Conservation (phyloP, 2,888 invertebrate species). For the Tinea pellionella region DNA sequence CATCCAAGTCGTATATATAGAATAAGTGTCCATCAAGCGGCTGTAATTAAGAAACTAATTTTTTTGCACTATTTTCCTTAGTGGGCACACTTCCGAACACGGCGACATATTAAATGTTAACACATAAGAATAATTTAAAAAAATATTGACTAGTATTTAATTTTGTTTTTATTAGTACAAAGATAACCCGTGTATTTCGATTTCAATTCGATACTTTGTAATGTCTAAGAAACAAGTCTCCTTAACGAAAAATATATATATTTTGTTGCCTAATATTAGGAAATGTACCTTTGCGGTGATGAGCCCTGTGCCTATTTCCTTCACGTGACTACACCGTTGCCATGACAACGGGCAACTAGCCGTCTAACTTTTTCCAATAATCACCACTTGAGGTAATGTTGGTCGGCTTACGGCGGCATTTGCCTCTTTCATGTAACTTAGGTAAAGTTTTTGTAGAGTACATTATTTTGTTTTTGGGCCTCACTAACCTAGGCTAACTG, state of each 20-base stretch:
- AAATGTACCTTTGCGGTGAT: not conserved
- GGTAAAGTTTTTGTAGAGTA: no score
- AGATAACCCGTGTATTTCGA: no score
- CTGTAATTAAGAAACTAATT: conserved; percentile 1
- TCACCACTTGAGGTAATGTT: not conserved
- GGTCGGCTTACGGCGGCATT: not conserved
- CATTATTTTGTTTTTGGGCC: no score
- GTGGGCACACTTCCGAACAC: not conserved
- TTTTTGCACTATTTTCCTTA: not conserved
- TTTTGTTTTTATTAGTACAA: not conserved
- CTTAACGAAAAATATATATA: no score
- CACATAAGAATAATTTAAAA: no score
- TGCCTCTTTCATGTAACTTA: not conserved
- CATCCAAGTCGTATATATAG: not conserved
- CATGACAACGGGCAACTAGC: not conserved
- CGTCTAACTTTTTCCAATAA: not conserved
- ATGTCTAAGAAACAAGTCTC: no score
- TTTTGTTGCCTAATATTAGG: not conserved
- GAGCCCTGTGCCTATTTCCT: not conserved
- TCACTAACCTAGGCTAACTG: no score
- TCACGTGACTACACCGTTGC: not conserved
- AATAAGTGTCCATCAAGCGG: conserved; percentile 2
- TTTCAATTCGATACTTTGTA: no score
- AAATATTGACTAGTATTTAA: no score
- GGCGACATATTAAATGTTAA: not conserved